Conservation (phyloP, 1,140 invertebrate species). For the Rhopalosiphum maidis region DNA sequence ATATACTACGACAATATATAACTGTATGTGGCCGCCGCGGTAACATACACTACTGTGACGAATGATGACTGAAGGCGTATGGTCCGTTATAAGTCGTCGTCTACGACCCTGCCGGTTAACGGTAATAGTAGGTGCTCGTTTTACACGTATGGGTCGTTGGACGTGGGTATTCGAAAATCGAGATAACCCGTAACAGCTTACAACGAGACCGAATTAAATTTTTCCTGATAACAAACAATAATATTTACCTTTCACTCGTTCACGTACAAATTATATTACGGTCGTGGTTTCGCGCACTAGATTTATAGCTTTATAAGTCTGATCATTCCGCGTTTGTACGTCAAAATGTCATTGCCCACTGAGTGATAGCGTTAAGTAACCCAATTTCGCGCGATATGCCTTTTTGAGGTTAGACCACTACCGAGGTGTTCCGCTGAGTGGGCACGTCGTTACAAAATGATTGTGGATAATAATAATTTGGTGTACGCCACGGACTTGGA, state of each 20-base stretch:
- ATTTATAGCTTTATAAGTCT: not conserved
- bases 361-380: not conserved
- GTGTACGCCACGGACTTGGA: not conserved
- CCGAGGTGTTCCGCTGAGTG: not conserved
- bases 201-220: not conserved
- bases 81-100: not conserved
- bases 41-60: not conserved
- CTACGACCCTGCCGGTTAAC: not conserved
- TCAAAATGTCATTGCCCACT: not conserved
- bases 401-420: slow-evolving; percentile 8
- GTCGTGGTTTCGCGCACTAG: not conserved
- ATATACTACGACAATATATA: not conserved
- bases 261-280: not conserved
- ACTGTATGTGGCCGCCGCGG: not conserved
- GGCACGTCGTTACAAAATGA: not conserved
- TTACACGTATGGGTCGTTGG: not conserved
- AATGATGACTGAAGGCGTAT: not conserved
- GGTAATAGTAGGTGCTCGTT: not conserved
- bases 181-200: not conserved
- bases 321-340: not conserved
- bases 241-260: not conserved
- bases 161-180: not conserved
- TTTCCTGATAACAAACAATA: not conserved
- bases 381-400: not conserved
- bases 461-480: slow-evolving; percentile 15